Base-by-base conservation (phyloP, 2,888 invertebrate genomes). In the Cantharis rufa region DNA sequence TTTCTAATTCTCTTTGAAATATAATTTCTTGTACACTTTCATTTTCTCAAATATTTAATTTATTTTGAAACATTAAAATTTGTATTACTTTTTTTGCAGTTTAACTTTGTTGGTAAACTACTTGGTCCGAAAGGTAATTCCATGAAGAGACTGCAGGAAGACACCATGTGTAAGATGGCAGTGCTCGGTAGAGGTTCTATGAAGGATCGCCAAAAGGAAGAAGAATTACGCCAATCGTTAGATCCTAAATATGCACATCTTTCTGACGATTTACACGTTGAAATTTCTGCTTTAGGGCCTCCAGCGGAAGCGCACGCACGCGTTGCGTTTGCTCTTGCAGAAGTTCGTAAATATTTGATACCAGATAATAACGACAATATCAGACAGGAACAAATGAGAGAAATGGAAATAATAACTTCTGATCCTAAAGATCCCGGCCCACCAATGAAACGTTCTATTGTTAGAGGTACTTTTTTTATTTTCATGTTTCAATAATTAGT, bases 151-250 rank as follows among this genome's bases (percentile, higher is more conserved):
- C 90, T 98, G 66, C 97, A 98, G 88, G 97, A 97, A 85, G 96
- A 97, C 86, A 97, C 98, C 3, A 95, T 96, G 92, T 97, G 97
- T 86, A 97, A 97, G 90, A 97, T 98, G 96, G 96, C 97, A 10
- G 95, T 98, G 18, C 91, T 98, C 7, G 98, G 98, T 13, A 91
- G 94, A 80, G 97, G 97, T 71, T 97, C 97, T 0, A 97, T 98
- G 95, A 93, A 95, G 85, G 97, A 98, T 89, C 95, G 91, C 70
- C 91, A 91, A 86, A 93, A 96, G 89, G 96, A 95, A 86, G 94
- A 95, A 84, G 94, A 87, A 80, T 89, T 95, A 28, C 91, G 96
- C 21, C 92, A 92, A 84, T 94, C 95, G 0, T 89, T 94, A 79
- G 97, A 97, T 86, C 95, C 95, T 0, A 97, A 96, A 86, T 97